Base-by-base conservation (phyloP, 1,140 invertebrate species). In the Delia radicum region DNA sequence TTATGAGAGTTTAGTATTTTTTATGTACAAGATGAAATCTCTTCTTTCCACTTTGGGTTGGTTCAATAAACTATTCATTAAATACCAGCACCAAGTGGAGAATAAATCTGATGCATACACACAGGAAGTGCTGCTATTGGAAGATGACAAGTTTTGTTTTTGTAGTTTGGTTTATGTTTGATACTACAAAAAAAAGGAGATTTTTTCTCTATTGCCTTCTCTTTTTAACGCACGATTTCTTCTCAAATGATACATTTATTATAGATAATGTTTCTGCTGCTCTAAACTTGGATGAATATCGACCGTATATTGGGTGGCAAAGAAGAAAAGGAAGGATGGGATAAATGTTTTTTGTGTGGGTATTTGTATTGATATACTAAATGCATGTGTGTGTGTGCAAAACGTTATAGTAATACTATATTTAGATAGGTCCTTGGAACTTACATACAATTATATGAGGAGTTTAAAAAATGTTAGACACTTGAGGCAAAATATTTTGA, bases 131-230 rank as follows among this genome's bases (percentile, higher is more conserved):
- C 65, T 69, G 29, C 65, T 18, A 69, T 69, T 69, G 65, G 65
- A 69, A 33, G 65, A 69, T 37, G 65, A 69, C 65, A 33, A 69
- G 65, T 69, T 69, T 8, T 69, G n/a, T 69, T 67, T 13, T 67
- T 67, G 2, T 15, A 24, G 26, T 65, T 1, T 65, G 4, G 15
- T 65, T 10, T 31, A 31, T 28, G 18, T 31, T 31, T 67, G 21
- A 18, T n/a, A 15, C n/a, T n/a, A 21, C 33, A 33, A 33, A 8
- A 18, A 69, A 37, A 21, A 55, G 48, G n/a, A 55, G 48, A 55
- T 55, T 55, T 55, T 21, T 55, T 21, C 18, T 55, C 28, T 69
- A 69, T 18, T 8, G 2, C 29, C 5, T 18, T 69, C 65, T 33
- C 65, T 69, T 69, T 69, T 33, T 21, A 18, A 33, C 65, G 31